phyloP scores from a whole-genome alignment of 2,797 vertebrate genomes.

The Danio aesculapii region DNA sequence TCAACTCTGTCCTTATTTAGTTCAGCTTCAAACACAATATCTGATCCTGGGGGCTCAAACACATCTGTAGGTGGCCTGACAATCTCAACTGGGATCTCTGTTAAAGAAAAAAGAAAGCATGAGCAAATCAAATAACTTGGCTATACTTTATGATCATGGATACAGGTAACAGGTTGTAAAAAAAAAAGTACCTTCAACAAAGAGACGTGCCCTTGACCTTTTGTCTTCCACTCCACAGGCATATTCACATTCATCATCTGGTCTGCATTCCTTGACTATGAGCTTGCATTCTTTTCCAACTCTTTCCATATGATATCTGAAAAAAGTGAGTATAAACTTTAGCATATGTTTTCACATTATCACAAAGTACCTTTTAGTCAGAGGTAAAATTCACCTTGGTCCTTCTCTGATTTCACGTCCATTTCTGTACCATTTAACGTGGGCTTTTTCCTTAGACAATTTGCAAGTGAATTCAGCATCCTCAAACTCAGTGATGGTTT shows the following conservation, averaged over 20 bases:
- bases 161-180: not conserved
- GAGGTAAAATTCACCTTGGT: constrained; percentile 82
- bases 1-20: constrained; percentile 98
- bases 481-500: constrained; percentile 96
- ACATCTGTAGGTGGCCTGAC: constrained; percentile 91
- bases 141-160: not conserved
- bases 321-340: constrained; percentile 7
- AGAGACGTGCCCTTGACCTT: constrained; percentile 92
- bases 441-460: constrained; percentile 93
- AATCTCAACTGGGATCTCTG: constrained; percentile 97
- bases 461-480: constrained; percentile 94
- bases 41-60: constrained; percentile 90
- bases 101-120: constrained; percentile 10
- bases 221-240: constrained; percentile 95
- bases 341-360: not conserved
- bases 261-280: constrained; percentile 91
- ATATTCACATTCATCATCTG: constrained; percentile 98
- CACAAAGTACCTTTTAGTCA: not conserved
- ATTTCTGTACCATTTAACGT: constrained; percentile 93
- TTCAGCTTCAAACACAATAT: constrained; percentile 92
- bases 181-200: constrained; percentile 90
- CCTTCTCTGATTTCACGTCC: constrained; percentile 96
- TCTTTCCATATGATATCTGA: constrained; percentile 92
- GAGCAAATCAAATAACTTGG: not conserved
- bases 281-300: constrained; percentile 90